phyloP scores from a whole-genome alignment of 2,888 invertebrate genomes.

The Drosophila testacea region DNA sequence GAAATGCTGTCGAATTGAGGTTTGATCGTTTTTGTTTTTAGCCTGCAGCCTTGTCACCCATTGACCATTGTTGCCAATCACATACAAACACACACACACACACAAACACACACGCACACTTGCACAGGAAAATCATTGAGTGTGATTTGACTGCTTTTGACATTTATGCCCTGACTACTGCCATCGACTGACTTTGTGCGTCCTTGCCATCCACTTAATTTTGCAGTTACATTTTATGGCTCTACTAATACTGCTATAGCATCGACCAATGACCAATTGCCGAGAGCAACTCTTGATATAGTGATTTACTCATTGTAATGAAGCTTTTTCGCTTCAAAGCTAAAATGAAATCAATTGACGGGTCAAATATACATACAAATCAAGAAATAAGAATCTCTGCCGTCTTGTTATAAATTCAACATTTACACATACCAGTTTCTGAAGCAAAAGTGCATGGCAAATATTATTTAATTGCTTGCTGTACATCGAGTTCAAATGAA shows the following conservation, averaged over 20 bases:
- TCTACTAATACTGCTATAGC: slow-evolving; percentile 66
- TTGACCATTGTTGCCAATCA: slow-evolving; percentile 38
- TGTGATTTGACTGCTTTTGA: slow-evolving; percentile 76
- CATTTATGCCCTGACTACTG: slow-evolving; percentile 66
- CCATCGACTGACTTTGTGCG: slow-evolving; percentile 20
- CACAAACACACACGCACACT: slow-evolving; percentile 16
- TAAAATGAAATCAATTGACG: slow-evolving; percentile 25
- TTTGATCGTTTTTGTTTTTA: slow-evolving; percentile 44
- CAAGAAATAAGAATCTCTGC: background rate
- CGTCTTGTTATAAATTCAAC: slow-evolving; percentile 7
- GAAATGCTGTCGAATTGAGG: slow-evolving; percentile 34
- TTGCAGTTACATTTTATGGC: slow-evolving; percentile 72
- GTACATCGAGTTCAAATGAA: slow-evolving; percentile 4
- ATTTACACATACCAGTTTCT: too few relatives aligned
- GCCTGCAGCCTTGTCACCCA: slow-evolving; percentile 23
- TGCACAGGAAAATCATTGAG: slow-evolving; percentile 31
- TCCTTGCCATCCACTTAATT: slow-evolving; percentile 61
- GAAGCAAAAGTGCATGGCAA: slow-evolving; percentile 2
- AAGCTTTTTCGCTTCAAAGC: slow-evolving; percentile 31
- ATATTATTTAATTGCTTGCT: slow-evolving; percentile 20
- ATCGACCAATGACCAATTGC: slow-evolving; percentile 18
- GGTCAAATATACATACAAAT: slow-evolving; percentile 8
- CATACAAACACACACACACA: slow-evolving; percentile 14
- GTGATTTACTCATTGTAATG: slow-evolving; percentile 61
- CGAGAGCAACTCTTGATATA: slow-evolving; percentile 53